Percentiles rank a stretch among this genome's conserved stretches.
These are phyloP conservation scores for Rhabdomys dilectus DNA, from an alignment of 2,113 vertebrate genomes.

Conservation along the genomic window DNA sequence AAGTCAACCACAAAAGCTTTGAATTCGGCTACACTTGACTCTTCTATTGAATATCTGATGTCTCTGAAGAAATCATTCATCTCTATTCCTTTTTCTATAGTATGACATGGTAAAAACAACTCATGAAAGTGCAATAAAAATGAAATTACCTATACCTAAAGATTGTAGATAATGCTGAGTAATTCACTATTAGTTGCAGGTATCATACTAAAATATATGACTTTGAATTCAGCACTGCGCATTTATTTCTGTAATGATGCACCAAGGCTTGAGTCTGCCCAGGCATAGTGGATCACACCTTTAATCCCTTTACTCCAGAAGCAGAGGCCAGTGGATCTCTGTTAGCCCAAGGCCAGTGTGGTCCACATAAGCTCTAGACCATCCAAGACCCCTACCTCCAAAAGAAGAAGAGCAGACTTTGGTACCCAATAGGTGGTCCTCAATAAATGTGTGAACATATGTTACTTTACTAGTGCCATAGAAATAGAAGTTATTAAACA, in stretches of 20 bases:
- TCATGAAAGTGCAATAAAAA: not conserved
- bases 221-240: not conserved
- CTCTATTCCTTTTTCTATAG: not conserved
- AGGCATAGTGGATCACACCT: not conserved
- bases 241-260: not conserved
- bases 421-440: not conserved
- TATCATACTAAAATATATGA: not conserved
- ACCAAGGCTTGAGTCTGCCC: not conserved
- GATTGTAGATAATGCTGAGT: not conserved
- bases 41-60: not conserved
- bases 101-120: not conserved
- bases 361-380: not conserved
- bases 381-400: not conserved
- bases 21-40: not conserved
- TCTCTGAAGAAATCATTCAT: not conserved
- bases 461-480: not conserved
- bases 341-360: not conserved
- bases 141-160: slow-evolving; percentile 3
- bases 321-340: not conserved
- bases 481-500: slow-evolving; percentile 9
- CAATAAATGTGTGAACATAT: not conserved
- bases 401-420: not conserved
- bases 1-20: not conserved
- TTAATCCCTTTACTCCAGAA: not conserved
- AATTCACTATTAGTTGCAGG: not conserved